Evolutionary conservation across 2,797 vertebrate species (phyloP).

Genomic region (Leptatherina wallacei): DNA sequence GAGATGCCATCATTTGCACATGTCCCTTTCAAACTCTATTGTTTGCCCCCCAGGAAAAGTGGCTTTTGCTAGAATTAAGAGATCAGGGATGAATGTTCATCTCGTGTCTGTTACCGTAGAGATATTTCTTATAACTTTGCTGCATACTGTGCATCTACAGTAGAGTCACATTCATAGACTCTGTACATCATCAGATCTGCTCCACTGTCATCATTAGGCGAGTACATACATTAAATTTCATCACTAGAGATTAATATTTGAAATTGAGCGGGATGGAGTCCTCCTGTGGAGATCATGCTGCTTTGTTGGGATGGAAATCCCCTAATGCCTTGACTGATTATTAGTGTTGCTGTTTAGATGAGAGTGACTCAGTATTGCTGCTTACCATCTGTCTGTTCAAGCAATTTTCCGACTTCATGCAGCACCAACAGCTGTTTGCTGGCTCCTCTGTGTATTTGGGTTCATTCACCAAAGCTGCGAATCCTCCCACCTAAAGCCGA

Average conservation of each 20-base stretch:
- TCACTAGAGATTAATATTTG: constrained; percentile 31
- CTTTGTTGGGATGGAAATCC: constrained; percentile 43
- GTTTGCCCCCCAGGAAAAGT: constrained; percentile 54
- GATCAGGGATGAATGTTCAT: constrained; percentile 43
- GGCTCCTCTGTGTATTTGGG: constrained; percentile 20
- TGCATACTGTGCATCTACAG: neutral
- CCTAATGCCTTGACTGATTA: constrained; percentile 47
- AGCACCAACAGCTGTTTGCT: constrained; percentile 46
- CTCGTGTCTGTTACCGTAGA: constrained; percentile 38
- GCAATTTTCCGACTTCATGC: constrained; percentile 55
- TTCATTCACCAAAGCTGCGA: constrained; percentile 26
- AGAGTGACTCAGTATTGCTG: constrained; percentile 57
- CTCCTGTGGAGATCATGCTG: neutral
- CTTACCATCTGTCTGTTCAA: constrained; percentile 60
- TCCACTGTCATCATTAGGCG: constrained; percentile 1
- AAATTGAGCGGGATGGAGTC: constrained; percentile 17
- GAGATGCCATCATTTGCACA: constrained; percentile 3
- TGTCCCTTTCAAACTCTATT: constrained; percentile 34
- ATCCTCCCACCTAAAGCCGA: constrained; percentile 44
- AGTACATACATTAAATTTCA: constrained; percentile 5
- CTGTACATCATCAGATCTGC: constrained; percentile 12
- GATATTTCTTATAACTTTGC: constrained; percentile 21
- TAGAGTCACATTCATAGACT: constrained; percentile 55
- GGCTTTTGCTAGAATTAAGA: constrained; percentile 54
- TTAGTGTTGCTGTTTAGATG: constrained; percentile 55